Conservation (phyloP, 2,113 vertebrate genomes). For the Chloropsis hardwickii region DNA sequence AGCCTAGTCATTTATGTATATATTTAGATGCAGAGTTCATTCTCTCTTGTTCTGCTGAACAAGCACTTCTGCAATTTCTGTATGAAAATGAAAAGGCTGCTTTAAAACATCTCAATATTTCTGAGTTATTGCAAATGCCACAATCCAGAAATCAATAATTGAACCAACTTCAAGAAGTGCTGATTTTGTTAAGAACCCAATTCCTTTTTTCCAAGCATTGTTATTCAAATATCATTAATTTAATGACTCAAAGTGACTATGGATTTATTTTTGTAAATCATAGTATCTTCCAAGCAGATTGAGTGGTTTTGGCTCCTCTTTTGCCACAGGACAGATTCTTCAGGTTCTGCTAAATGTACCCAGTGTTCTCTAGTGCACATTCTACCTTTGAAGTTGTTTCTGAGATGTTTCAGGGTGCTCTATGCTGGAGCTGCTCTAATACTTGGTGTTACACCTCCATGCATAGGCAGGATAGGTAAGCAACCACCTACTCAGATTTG, state of each 20-base stretch:
- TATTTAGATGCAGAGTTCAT: neutral
- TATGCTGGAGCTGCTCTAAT: neutral
- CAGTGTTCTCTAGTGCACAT: neutral
- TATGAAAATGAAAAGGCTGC: constrained; percentile 29
- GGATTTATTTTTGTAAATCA: neutral
- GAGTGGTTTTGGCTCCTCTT: neutral
- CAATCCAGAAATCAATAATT: constrained; percentile 33
- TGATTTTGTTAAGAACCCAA: neutral
- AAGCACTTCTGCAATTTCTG: neutral
- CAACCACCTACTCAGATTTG: neutral
- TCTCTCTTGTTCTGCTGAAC: neutral
- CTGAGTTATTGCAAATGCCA: constrained; percentile 21
- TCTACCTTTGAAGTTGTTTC: neutral
- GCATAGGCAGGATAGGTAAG: neutral
- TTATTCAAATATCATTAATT: neutral
- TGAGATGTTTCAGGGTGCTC: neutral
- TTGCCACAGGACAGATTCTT: neutral
- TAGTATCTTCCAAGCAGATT: neutral
- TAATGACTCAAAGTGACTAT: neutral
- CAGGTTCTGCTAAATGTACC: neutral
- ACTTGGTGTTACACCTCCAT: neutral
- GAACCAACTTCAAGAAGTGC: neutral
- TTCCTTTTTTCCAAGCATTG: neutral
- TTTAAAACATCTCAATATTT: constrained; percentile 16
- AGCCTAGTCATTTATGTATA: neutral